These are phyloP conservation scores for Drymodes brunneopygia DNA, from an alignment of 2,113 vertebrate genomes.

Conservation along the genomic window DNA sequence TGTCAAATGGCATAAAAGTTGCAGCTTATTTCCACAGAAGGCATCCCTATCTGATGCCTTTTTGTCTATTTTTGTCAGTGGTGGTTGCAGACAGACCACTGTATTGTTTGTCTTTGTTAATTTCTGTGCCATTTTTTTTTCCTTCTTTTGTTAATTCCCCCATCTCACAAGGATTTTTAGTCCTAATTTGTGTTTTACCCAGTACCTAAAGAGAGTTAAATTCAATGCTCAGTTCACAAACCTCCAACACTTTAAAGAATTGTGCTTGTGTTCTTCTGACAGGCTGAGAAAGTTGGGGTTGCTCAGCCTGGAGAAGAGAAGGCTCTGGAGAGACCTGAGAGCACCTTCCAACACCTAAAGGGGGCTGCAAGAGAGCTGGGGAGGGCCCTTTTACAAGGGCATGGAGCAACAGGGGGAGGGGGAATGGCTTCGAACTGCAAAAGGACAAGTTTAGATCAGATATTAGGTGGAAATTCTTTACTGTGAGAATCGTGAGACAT, in stretches of 20 bases:
- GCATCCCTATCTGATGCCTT: background rate
- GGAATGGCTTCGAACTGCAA: background rate
- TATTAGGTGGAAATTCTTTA: background rate
- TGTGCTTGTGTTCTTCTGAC: background rate
- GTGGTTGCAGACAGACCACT: background rate
- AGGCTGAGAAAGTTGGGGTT: background rate
- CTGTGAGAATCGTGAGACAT: background rate
- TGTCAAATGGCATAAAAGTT: background rate
- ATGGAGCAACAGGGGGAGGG: too few relatives aligned
- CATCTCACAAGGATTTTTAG: background rate
- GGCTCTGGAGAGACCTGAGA: too few relatives aligned
- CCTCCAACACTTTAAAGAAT: background rate
- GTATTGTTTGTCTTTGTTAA: rapidly evolving
- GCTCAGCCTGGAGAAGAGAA: background rate
- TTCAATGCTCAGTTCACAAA: background rate
- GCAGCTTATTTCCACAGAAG: background rate
- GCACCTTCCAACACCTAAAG: background rate
- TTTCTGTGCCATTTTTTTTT: background rate
- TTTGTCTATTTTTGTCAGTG: background rate
- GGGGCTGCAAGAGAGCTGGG: background rate
- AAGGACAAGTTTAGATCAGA: background rate
- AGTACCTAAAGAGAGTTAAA: background rate
- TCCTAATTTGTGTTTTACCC: background rate
- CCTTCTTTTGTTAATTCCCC: background rate
- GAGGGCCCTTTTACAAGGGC: background rate